Percentiles rank a stretch among this genome's conserved stretches.
Evolutionary conservation across 2,888 invertebrate genomes (phyloP).

Genomic region (Drepanosiphum platanoidis): DNA sequence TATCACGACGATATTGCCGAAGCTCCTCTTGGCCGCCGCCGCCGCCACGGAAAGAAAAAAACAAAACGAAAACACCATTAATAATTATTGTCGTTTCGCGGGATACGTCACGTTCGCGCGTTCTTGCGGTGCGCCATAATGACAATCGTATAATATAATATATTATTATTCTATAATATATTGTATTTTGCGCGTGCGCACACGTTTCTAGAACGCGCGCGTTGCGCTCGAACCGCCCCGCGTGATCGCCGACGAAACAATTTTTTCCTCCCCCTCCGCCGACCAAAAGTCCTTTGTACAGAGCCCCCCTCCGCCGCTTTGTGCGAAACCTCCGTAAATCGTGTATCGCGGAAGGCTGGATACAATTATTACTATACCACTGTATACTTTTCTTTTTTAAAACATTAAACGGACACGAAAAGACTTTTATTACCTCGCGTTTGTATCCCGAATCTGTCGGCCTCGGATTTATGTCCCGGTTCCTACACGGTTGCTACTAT

Average conservation of each 20-base stretch:
- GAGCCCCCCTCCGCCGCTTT: background rate
- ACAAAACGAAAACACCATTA: no score
- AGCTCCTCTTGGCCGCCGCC: background rate
- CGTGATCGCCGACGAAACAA: background rate
- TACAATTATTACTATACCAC: constrained; percentile 3
- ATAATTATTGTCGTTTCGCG: no score
- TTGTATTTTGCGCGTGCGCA: no score
- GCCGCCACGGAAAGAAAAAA: background rate
- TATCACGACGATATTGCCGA: background rate
- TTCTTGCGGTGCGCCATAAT: no score
- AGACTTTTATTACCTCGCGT: constrained; percentile 25
- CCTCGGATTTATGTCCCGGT: constrained; percentile 8
- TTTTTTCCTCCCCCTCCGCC: background rate
- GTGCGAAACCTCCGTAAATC: constrained; percentile 21
- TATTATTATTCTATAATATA: no score
- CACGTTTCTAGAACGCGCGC: no score
- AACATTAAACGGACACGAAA: constrained; percentile 1
- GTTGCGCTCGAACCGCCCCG: no score
- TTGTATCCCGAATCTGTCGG: constrained; percentile 10
- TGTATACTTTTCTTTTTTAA: background rate
- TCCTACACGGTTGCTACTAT: background rate
- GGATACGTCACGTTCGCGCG: no score
- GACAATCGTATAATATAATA: no score
- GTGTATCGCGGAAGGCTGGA: constrained; percentile 2
- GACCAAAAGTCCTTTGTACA: background rate